Base-by-base conservation (phyloP, 2,797 vertebrate species). In the Fistularia tabacaria region DNA sequence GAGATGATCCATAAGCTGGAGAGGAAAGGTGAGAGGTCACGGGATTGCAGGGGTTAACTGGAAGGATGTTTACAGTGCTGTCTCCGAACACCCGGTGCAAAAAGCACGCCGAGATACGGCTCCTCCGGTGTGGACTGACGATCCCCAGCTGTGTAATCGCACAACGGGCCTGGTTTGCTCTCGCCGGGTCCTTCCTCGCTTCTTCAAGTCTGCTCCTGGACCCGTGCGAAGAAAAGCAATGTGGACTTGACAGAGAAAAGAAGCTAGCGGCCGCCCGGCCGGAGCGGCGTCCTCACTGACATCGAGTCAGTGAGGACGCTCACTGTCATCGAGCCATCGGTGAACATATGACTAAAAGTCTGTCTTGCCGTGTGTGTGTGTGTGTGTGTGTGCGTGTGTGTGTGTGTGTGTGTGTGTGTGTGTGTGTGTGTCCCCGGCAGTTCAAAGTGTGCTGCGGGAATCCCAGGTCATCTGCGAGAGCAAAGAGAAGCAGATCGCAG, bases 401-500 rank as follows among this genome's bases (percentile, higher is more conserved):
- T 46, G 48, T 46, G 50, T 61, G 46, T 14, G 51, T 69, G 53
- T 70, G 45, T 42, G 57, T 44, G 13, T 7, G 9, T 9, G 6
- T 43, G 45, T 57, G 66, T 62, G 41, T 62, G 46, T 49, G 38
- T 40, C 44, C 62, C 63, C 67, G 44, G 80, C 90, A 99, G 97
- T 96, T 91, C 93, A 98, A 90, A 93, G 89, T 77, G 87, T 96
- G 50, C 73, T 97, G 75, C 93, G 92, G 37, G 95, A 98, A 82
- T 95, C 92, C 50, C 94, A 96, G 74, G 86, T 97, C 69, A 88
- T 97, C 84, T 87, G 91, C 54, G 92, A 98, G 79, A 91, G 90
- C 70, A 97, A 96, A 85, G 95, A 98, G 60, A 92, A 92, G 77
- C 96, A 98, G 91, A 98, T 98, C 54, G 53, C 59, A 10, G 96